Percentiles rank a stretch among this genome's conserved stretches.
These are phyloP conservation scores for Nasonia vitripennis DNA, from an alignment of 1,140 invertebrate genomes.

Conservation along the genomic window DNA sequence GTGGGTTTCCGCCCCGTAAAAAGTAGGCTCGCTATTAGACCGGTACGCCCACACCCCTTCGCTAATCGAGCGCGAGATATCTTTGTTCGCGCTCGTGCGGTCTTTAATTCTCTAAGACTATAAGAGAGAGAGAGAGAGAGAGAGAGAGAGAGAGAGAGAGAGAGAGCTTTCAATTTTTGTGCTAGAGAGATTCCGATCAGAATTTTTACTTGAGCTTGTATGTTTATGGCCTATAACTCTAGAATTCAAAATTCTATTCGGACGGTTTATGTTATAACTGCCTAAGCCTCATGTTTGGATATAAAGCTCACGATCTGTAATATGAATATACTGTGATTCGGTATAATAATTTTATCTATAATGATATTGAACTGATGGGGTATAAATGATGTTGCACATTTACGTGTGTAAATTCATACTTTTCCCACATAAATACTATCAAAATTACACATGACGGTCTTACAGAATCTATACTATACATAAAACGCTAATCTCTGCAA, in stretches of 20 bases:
- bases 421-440: not conserved
- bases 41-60: constrained; percentile 28
- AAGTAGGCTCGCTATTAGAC: constrained; percentile 17
- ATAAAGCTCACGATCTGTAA: no score
- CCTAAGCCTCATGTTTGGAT: no score
- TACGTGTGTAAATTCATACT: not conserved
- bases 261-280: no score
- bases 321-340: no score
- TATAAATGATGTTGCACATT: not conserved
- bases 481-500: not conserved
- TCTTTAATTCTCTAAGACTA: not conserved
- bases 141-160: not conserved
- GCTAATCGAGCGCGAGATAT: constrained; percentile 19
- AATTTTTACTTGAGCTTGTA: not conserved
- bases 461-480: not conserved
- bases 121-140: no score
- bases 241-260: no score
- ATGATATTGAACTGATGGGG: no score
- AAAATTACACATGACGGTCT: not conserved
- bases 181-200: not conserved
- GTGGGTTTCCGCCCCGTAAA: constrained; percentile 18
- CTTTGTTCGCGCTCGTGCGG: not conserved
- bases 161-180: not conserved
- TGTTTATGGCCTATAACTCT: no score
- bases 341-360: no score